Conservation (phyloP, 2,888 invertebrate genomes). For the Caenorhabditis afra region DNA sequence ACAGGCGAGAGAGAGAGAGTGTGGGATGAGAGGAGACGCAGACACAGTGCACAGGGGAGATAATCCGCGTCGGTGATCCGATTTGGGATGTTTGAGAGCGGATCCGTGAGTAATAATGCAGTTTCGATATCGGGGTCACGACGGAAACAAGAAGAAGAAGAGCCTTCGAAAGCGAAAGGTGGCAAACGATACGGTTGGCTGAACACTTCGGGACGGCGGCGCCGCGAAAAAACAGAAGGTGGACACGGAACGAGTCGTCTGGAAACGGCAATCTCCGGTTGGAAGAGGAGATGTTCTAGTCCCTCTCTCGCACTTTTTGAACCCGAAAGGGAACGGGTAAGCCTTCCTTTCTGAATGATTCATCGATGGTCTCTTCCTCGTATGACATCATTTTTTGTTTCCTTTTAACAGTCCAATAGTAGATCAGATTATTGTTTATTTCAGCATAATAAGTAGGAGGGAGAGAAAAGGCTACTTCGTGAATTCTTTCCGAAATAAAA, state of each 20-base stretch:
- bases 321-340: too few relatives aligned
- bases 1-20: conserved; percentile 16
- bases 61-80: conserved; percentile 39
- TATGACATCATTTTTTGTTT: too few relatives aligned
- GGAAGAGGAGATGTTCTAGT: too few relatives aligned
- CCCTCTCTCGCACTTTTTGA: too few relatives aligned
- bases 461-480: conserved; percentile 18
- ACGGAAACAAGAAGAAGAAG: conserved; percentile 2
- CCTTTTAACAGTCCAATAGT: too few relatives aligned
- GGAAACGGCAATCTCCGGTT: too few relatives aligned
- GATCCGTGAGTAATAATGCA: conserved; percentile 36
- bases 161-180: conserved; percentile 10
- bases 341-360: too few relatives aligned
- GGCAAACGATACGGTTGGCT: conserved; percentile 23
- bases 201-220: conserved; percentile 13
- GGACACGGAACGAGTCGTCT: not conserved
- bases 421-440: not conserved
- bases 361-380: too few relatives aligned
- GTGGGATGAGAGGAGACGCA: conserved; percentile 5
- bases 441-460: not conserved
- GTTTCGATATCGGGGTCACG: conserved; percentile 15
- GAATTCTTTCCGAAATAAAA: conserved; percentile 10
- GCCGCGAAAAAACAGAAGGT: conserved; percentile 1
- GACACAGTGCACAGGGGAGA: conserved; percentile 14
- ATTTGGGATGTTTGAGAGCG: conserved; percentile 5